Evolutionary conservation across 2,888 invertebrate species (phyloP), one percentile per base, ranked within the genome.

Genomic region (Agrochola lychnidis): DNA sequence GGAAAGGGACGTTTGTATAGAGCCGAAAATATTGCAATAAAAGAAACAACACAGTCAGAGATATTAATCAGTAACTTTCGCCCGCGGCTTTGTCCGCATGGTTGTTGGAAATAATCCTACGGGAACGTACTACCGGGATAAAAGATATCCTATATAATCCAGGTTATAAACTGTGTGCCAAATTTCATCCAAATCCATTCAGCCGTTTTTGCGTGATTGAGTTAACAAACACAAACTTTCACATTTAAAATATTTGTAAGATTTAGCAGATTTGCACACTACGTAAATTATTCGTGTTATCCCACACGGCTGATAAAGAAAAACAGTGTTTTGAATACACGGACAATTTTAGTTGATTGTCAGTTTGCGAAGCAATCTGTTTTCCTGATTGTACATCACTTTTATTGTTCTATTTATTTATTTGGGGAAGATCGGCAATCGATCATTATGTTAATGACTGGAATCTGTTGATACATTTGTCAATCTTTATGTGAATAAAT

Each of bases 1-100:
- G 80, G 71, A 78, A 59, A 51, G 25, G 51, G 36, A 61, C 45
- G 45, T 48, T 42, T 66, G 40, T 68, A 70, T 67, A 59, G 14
- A 56, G 14, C 40, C 48, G 25, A 56, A 70, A 72, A 61, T 53
- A 56, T 69, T 61, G 19, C 25, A 62, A 61, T 64, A 42, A 69
- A 64, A 78, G 14, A 69, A 72, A 59, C 45, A 9, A 12, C 5
- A 36, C 25, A 45, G 22, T 59, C 10, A 53, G 59, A 12, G 6
- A 42, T 30, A 59, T 51, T n/a, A 22, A 62, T 77, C 40, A 16
- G 2, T 36, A 36, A 4, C 36, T 36, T 36, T 36, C 36, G 36
- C 36, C 4, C 36, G n/a, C n/a, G n/a, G n/a, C n/a, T n/a, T n/a
- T n/a, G n/a, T n/a, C n/a, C n/a, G 36, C 36, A 4, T 36, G 36